Base-by-base conservation (phyloP, 2,113 vertebrate species). In the Promerops cafer region DNA sequence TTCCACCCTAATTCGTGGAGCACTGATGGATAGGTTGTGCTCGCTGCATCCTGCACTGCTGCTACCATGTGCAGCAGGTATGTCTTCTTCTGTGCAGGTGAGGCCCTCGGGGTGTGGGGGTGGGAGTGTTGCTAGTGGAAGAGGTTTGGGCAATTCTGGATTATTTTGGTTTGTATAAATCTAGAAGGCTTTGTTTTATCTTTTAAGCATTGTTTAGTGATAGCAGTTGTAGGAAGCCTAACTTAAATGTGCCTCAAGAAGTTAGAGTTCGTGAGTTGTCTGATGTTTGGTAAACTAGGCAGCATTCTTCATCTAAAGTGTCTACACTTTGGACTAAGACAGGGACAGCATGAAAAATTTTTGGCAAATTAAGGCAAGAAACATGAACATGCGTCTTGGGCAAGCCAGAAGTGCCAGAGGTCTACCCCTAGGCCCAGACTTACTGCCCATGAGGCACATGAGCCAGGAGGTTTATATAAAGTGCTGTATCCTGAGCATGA, bases 21-120 rank as follows among this genome's bases (percentile, higher is more conserved):
- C 11, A 5, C 14, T 33, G 64, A 14, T 57, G 66, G 7, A 30
- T 9, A 1, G 14, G 9, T 14, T 37, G 33, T n/a, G 11, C 40
- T 59, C 14, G 8, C 21, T 71, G 28, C 2, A 45, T 65, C 53
- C 35, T 72, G 6, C 1, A 1, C 13, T 33, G 30, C 14, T 64
- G 35, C 47, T 42, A 1, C 49, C 2, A 5, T 3, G 9, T 59
- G 69, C 42, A 39, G 28, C 9, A 35, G 42, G 7, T n/a, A 5
- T 28, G 22, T 33, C 15, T 83, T 33, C 15, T 83, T 23, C 9
- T 59, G 20, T 19, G 45, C 26, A 24, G 24, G 35, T 76, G 66
- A 52, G 27, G 44, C 11, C 21, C 71, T 53, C 0, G 0, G 6
- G 5, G 5, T 2, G 3, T 8, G 16, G 5, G 5, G 1, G 2